Conservation (phyloP, 2,797 vertebrate genomes). For the Bufotes viridis region DNA sequence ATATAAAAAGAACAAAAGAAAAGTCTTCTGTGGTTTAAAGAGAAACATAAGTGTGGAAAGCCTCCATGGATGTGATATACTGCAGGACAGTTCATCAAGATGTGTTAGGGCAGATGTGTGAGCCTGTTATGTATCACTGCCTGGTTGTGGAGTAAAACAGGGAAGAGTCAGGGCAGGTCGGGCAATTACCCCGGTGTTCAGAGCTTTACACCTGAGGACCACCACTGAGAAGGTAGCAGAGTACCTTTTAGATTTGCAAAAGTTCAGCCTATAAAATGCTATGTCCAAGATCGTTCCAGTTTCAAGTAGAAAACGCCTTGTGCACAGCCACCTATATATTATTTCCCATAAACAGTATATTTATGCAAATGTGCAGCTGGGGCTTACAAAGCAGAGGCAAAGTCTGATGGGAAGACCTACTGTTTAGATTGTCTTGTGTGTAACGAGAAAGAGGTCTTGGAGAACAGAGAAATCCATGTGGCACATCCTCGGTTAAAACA, state of each 20-base stretch:
- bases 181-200: not conserved
- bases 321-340: too few relatives aligned
- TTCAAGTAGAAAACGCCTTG: too few relatives aligned
- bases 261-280: too few relatives aligned
- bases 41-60: not conserved
- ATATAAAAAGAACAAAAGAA: slow-evolving; percentile 13
- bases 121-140: not conserved
- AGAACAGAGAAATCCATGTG: not conserved
- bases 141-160: not conserved
- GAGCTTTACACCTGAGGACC: not conserved
- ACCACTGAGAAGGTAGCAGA: not conserved
- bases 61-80: not conserved
- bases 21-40: slow-evolving; percentile 9
- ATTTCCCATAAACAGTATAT: too few relatives aligned
- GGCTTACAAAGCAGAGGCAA: not conserved
- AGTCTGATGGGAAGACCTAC: not conserved
- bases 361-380: too few relatives aligned
- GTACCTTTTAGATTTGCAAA: not conserved
- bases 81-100: slow-evolving; percentile 21
- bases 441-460: not conserved
- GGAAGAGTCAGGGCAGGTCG: not conserved
- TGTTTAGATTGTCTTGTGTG: not conserved
- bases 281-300: too few relatives aligned
- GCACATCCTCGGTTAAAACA: too few relatives aligned
- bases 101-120: not conserved